Conservation (phyloP, 2,888 invertebrate species). For the Merodon equestris region DNA sequence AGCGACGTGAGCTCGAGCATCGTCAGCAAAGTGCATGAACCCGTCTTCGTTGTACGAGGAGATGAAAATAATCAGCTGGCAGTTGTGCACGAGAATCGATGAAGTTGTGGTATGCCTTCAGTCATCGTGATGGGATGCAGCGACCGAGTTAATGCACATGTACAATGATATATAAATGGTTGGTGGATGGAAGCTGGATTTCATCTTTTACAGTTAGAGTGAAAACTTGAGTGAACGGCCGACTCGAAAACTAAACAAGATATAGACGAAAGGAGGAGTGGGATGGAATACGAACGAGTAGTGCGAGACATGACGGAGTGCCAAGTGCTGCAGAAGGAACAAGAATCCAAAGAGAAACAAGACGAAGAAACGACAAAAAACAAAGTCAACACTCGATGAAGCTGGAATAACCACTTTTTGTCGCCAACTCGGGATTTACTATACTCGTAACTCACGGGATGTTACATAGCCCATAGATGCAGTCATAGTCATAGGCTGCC, state of each 20-base stretch:
- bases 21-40: conserved; percentile 16
- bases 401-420: conserved; percentile 64
- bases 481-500: no score
- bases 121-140: conserved; percentile 43
- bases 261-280: no score
- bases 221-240: conserved; percentile 47
- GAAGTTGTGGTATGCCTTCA: conserved; percentile 36
- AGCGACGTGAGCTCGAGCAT: conserved; percentile 5
- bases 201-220: conserved; percentile 60
- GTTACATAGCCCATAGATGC: no score
- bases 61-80: conserved; percentile 48
- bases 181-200: conserved; percentile 40
- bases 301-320: neutral
- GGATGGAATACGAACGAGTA: no score
- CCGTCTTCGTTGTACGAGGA: conserved; percentile 27
- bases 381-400: conserved; percentile 45
- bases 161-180: conserved; percentile 40
- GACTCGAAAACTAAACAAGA: no score
- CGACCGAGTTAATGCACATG: conserved; percentile 43
- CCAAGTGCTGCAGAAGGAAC: conserved; percentile 12
- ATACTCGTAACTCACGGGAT: neutral
- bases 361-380: conserved; percentile 36
- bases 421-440: conserved; percentile 5
- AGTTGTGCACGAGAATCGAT: conserved; percentile 23
- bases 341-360: conserved; percentile 8